Evolutionary conservation across 2,113 vertebrate species (phyloP).

Genomic region (Abramis brama): DNA sequence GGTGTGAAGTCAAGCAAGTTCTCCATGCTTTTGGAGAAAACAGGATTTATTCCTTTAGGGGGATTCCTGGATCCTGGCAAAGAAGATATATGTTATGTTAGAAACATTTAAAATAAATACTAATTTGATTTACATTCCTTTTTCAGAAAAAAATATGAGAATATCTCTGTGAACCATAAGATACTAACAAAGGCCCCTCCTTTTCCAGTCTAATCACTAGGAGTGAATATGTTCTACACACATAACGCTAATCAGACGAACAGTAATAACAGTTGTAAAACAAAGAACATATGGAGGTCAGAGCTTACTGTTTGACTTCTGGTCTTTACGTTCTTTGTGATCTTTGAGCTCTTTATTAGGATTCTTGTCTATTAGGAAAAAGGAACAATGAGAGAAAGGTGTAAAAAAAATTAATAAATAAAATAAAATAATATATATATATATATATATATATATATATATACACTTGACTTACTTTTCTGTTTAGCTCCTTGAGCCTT

Average conservation of each 20-base stretch:
- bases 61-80: slow-evolving; percentile 20
- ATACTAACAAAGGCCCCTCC: not conserved
- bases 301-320: slow-evolving; percentile 42
- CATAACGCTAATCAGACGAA: not conserved
- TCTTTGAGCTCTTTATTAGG: slow-evolving; percentile 7
- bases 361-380: not conserved
- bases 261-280: not conserved
- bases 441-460: not conserved
- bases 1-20: not conserved
- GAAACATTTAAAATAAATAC: not conserved
- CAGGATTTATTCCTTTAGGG: not conserved
- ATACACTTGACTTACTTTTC: slow-evolving; percentile 56
- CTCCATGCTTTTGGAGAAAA: slow-evolving; percentile 46
- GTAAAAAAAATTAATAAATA: not conserved
- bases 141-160: not conserved
- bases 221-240: not conserved
- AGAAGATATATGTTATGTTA: not conserved
- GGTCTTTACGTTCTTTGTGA: not conserved
- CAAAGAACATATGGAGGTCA: not conserved
- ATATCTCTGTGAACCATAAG: not conserved
- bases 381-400: not conserved
- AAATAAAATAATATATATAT: no score
- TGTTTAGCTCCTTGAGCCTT: slow-evolving; percentile 40
- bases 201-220: not conserved
- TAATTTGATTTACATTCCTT: not conserved